These are phyloP conservation scores for Sphenodon punctatus DNA, from an alignment of 2,797 vertebrate species.

Conservation along the genomic window DNA sequence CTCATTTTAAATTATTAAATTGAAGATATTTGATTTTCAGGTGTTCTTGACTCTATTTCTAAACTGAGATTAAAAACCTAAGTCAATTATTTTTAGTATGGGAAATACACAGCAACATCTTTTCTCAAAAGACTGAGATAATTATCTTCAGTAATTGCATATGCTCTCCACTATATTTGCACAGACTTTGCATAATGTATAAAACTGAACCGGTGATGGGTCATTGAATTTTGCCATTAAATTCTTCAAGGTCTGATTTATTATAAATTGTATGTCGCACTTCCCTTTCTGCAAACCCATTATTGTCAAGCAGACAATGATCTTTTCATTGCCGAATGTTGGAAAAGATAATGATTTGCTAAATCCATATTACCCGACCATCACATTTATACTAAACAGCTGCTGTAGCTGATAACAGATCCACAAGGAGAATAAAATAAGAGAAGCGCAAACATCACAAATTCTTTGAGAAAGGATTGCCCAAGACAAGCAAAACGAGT, in stretches of 20 bases:
- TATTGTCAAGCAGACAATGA: slow-evolving; percentile 55
- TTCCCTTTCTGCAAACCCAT: slow-evolving; percentile 60
- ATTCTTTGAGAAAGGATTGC: slow-evolving; percentile 34
- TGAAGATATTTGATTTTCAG: slow-evolving; percentile 32
- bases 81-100: slow-evolving; percentile 47
- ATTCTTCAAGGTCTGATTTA: slow-evolving; percentile 63
- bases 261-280: slow-evolving; percentile 57
- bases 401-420: slow-evolving; percentile 36
- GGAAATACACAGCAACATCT: slow-evolving; percentile 49
- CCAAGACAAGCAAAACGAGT: not conserved
- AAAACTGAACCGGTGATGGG: slow-evolving; percentile 49
- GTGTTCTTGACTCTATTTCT: not conserved
- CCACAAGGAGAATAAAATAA: not conserved
- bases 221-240: slow-evolving; percentile 68
- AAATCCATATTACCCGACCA: slow-evolving; percentile 47
- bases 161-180: slow-evolving; percentile 24
- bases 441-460: not conserved
- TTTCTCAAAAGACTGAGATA: slow-evolving; percentile 44
- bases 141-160: slow-evolving; percentile 67
- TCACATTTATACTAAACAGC: slow-evolving; percentile 58
- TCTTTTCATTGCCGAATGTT: slow-evolving; percentile 27
- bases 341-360: slow-evolving; percentile 34
- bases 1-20: slow-evolving; percentile 34
- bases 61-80: slow-evolving; percentile 23
- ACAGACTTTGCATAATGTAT: slow-evolving; percentile 36